A percentile compares a stretch with the other conserved stretches of the same genome.
phyloP scores from a whole-genome alignment of 2,888 invertebrate genomes.

The Selenia dentaria region DNA sequence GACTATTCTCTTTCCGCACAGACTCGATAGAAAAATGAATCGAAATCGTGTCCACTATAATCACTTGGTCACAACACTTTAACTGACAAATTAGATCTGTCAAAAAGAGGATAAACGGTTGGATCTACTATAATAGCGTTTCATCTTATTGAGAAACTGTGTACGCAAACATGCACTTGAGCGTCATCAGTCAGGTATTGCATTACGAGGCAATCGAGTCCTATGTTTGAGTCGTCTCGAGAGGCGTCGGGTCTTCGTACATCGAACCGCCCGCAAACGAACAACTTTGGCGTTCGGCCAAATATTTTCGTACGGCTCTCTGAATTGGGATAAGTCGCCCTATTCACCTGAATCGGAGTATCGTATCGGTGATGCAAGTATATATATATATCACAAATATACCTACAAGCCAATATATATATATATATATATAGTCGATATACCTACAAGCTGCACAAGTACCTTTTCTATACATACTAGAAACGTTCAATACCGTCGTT shows the following conservation, averaged over 20 bases:
- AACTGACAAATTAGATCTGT: no score
- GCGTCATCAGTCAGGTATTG: constrained; percentile 49
- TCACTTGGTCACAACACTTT: no score
- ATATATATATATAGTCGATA: no score
- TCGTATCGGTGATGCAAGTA: constrained; percentile 46
- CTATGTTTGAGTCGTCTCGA: constrained; percentile 49
- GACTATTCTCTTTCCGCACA: no score
- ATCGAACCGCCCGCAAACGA: constrained; percentile 49
- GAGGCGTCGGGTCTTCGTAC: constrained; percentile 39
- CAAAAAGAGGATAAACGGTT: no score
- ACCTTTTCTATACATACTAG: constrained; percentile 9
- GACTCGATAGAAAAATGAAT: no score
- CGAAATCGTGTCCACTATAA: no score
- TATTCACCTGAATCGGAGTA: constrained; percentile 77
- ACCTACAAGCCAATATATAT: no score
- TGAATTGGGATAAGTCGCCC: constrained; percentile 72
- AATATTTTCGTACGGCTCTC: constrained; percentile 74
- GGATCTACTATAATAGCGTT: no score
- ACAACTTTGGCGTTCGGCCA: constrained; percentile 70
- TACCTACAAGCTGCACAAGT: constrained; percentile 1
- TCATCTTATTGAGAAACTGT: no score
- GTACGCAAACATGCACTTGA: constrained; percentile 46
- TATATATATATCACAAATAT: no score
- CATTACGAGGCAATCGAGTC: constrained; percentile 62
- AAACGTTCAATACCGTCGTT: background rate